A percentile compares a stretch with the other conserved stretches of the same genome.
Conservation (phyloP, 1,140 invertebrate species). For the Drosophila guanche region DNA sequence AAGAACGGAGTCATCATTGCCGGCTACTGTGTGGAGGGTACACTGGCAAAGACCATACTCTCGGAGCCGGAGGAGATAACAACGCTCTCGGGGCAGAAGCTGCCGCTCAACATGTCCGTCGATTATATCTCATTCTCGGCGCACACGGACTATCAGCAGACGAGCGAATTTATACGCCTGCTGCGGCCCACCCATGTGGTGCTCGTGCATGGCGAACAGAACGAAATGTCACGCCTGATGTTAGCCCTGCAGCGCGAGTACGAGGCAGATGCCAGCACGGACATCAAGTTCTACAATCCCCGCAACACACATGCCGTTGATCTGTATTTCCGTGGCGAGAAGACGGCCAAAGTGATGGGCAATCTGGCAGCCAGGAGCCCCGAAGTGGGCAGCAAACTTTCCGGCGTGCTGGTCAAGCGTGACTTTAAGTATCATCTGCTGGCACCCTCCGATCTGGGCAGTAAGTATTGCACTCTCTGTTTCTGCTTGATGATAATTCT, state of each 20-base stretch:
- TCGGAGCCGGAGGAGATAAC: conserved; percentile 99
- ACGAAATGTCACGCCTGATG: conserved; percentile 98
- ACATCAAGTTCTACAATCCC: conserved; percentile 97
- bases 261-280: conserved; percentile 93
- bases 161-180: conserved; percentile 97
- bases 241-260: conserved; percentile 97
- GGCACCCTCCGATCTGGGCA: conserved; percentile 94
- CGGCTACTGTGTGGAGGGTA: conserved; percentile 99
- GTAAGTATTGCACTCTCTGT: conserved; percentile 84
- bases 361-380: conserved; percentile 93
- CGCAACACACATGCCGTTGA: conserved; percentile 97
- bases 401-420: conserved; percentile 97
- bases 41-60: conserved; percentile 97
- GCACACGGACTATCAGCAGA: conserved; percentile 99
- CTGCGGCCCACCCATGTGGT: conserved; percentile 97
- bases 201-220: conserved; percentile 98
- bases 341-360: conserved; percentile 99
- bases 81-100: conserved; percentile 96
- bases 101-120: conserved; percentile 98
- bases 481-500: not conserved
- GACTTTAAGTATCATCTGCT: conserved; percentile 99
- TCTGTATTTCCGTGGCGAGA: conserved; percentile 97
- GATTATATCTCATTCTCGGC: conserved; percentile 99
- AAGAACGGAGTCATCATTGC: conserved; percentile 99
- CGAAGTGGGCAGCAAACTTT: conserved; percentile 90